Conservation (phyloP, 2,113 vertebrate genomes). For the Geococcyx californianus region DNA sequence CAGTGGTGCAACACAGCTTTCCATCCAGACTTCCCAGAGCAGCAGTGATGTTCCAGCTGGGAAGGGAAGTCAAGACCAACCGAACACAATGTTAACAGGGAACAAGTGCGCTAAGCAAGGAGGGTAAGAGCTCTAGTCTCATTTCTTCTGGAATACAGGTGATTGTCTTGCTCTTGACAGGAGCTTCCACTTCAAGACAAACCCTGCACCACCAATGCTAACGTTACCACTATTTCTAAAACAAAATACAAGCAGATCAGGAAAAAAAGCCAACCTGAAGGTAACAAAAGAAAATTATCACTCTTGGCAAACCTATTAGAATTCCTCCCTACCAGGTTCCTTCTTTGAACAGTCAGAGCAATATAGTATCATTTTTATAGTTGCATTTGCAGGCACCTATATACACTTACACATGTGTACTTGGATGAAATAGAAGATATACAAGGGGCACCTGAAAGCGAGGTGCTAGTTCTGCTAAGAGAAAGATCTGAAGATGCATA, state of each 20-base stretch:
- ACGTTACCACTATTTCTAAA: slow-evolving; percentile 50
- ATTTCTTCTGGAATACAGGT: not conserved
- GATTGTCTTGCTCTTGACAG: not conserved
- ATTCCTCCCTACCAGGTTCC: not conserved
- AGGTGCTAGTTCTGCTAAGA: not conserved
- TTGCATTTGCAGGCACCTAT: not conserved
- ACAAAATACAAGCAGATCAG: slow-evolving; percentile 12
- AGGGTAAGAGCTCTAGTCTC: not conserved
- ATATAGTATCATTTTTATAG: not conserved
- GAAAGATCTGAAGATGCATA: not conserved
- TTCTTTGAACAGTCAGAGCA: not conserved
- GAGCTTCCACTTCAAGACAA: slow-evolving; percentile 16
- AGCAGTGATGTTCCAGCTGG: not conserved
- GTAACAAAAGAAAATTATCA: not conserved
- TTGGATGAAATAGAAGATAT: not conserved
- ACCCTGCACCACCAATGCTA: not conserved
- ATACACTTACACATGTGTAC: not conserved
- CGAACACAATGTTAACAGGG: not conserved
- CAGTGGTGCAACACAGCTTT: not conserved
- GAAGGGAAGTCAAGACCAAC: not conserved
- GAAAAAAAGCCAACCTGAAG: slow-evolving; percentile 15
- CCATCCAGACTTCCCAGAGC: not conserved
- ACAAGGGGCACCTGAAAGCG: not conserved
- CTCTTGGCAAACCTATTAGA: not conserved
- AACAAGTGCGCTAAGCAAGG: not conserved